These are phyloP conservation scores for Acanthurus lineatus DNA, from an alignment of 2,797 vertebrate genomes.

Conservation along the genomic window DNA sequence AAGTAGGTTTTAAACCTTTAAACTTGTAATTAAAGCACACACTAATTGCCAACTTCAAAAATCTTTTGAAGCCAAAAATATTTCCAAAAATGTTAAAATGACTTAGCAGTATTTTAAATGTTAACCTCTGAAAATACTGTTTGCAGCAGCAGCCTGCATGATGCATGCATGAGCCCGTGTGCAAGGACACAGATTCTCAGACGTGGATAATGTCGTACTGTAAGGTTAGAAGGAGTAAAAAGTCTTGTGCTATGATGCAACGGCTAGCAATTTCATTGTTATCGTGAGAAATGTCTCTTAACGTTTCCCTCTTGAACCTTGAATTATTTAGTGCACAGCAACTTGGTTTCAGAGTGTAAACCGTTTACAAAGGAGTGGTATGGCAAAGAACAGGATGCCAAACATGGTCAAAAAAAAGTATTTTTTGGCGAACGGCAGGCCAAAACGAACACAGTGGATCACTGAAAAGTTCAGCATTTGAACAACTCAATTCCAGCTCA, in stretches of 20 bases:
- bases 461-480: slow-evolving; percentile 41
- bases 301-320: slow-evolving; percentile 44
- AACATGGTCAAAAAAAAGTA: slow-evolving; percentile 4
- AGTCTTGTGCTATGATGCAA: slow-evolving; percentile 72
- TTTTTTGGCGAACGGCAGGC: slow-evolving; percentile 5
- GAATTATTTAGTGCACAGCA: slow-evolving; percentile 65
- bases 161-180: background rate
- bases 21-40: slow-evolving; percentile 9
- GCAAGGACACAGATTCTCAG: slow-evolving; percentile 31
- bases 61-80: background rate
- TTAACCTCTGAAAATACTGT: slow-evolving; percentile 7
- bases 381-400: slow-evolving; percentile 17
- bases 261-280: slow-evolving; percentile 70
- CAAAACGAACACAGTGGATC: slow-evolving; percentile 34
- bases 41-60: slow-evolving; percentile 4
- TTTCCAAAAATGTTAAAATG: background rate
- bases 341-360: slow-evolving; percentile 53
- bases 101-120: background rate
- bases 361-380: slow-evolving; percentile 27
- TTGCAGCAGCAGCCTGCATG: slow-evolving; percentile 5
- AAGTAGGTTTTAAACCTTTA: background rate
- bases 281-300: slow-evolving; percentile 58
- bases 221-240: slow-evolving; percentile 47
- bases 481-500: slow-evolving; percentile 47
- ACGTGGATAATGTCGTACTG: slow-evolving; percentile 34